Evolutionary conservation across 2,113 vertebrate genomes (phyloP).

Genomic region (Plectropomus leopardus): DNA sequence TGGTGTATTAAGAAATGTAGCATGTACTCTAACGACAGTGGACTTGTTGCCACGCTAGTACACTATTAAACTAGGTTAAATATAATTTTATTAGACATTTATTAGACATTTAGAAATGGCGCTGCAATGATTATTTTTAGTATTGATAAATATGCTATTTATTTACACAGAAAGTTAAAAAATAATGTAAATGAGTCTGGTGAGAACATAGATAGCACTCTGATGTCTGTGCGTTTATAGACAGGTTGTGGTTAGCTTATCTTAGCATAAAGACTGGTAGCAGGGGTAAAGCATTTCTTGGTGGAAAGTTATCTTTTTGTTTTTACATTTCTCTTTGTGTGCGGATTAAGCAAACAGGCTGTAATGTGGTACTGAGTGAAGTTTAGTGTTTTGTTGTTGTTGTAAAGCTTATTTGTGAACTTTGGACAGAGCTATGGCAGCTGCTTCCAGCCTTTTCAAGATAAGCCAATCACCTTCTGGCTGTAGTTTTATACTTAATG

Average conservation of each 20-base stretch:
- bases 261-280: neutral
- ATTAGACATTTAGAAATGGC: too few species aligned
- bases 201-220: neutral
- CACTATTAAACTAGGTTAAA: neutral
- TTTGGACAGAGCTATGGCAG: neutral
- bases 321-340: neutral
- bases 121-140: too few species aligned
- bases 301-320: neutral
- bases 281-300: neutral
- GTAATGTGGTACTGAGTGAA: neutral
- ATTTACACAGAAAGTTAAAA: too few species aligned
- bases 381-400: neutral
- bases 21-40: neutral
- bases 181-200: too few species aligned
- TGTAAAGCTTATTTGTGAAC: neutral
- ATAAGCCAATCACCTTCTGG: neutral
- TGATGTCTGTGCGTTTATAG: neutral
- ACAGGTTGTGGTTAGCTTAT: neutral
- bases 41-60: conserved; percentile 6
- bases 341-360: neutral
- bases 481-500: neutral
- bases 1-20: neutral
- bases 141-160: too few species aligned
- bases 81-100: neutral
- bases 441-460: neutral